Conservation (phyloP, 2,113 vertebrate species). For the Gymnocephalus cernua region DNA sequence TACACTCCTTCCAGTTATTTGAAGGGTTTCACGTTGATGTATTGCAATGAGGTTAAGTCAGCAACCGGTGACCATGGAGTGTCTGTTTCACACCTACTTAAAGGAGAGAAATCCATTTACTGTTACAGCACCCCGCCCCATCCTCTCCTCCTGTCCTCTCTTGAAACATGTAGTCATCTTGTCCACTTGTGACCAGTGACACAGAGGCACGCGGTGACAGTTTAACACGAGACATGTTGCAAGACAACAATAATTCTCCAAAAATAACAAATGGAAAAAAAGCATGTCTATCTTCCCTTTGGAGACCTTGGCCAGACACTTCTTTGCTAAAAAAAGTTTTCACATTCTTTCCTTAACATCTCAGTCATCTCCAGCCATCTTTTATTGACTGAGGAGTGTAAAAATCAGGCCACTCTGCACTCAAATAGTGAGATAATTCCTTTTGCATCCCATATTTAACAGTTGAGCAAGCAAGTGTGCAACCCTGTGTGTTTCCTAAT, state of each 20-base stretch:
- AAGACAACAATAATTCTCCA: constrained; percentile 21
- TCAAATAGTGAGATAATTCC: neutral
- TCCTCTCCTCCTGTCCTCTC: constrained; percentile 1
- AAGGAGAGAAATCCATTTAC: constrained; percentile 44
- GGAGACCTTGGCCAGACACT: neutral
- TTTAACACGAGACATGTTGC: constrained; percentile 24
- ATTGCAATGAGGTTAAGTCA: constrained; percentile 20
- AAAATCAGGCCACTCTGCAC: neutral
- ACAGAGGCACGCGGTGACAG: constrained; percentile 26
- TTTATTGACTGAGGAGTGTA: neutral
- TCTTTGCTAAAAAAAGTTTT: neutral
- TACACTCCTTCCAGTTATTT: constrained; percentile 22
- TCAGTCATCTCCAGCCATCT: neutral
- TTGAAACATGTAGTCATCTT: constrained; percentile 15
- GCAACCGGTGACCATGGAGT: neutral
- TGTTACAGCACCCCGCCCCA: constrained; percentile 21
- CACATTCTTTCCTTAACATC: neutral
- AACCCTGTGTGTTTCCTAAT: neutral
- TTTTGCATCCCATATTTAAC: neutral
- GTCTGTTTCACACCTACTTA: constrained; percentile 50
- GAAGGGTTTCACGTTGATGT: constrained; percentile 1
- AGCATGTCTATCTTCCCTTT: neutral
- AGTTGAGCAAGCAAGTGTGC: neutral
- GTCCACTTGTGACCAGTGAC: constrained; percentile 57
- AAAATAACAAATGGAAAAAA: constrained; percentile 47